A percentile compares a stretch with the other conserved stretches of the same genome.
Evolutionary conservation across 2,113 vertebrate genomes (phyloP).

Genomic region (Melanostigma gelatinosum): DNA sequence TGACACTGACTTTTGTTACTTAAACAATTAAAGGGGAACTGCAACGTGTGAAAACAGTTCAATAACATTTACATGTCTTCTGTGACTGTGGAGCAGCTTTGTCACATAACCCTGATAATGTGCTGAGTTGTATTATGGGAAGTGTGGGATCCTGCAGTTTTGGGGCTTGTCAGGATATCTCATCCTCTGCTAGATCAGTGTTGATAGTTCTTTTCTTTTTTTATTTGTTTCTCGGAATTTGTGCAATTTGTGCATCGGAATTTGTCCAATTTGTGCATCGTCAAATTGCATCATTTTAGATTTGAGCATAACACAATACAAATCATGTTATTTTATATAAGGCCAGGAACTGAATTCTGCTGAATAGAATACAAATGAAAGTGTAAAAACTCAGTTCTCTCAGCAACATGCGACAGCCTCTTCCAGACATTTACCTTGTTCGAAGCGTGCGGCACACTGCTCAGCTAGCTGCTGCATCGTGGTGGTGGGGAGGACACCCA

Average conservation of each 20-base stretch:
- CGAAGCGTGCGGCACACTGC: slow-evolving; percentile 92
- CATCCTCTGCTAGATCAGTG: neutral
- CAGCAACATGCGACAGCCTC: neutral
- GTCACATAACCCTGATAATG: neutral
- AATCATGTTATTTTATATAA: no score
- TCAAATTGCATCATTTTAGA: neutral
- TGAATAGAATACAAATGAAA: neutral
- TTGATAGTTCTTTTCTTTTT: neutral
- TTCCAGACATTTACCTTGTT: slow-evolving; percentile 66
- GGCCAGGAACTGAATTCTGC: neutral
- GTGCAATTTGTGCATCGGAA: neutral
- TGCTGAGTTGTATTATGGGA: neutral
- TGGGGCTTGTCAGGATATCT: neutral
- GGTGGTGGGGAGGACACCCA: slow-evolving; percentile 86
- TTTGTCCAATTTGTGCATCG: neutral
- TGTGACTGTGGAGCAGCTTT: neutral
- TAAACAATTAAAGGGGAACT: neutral
- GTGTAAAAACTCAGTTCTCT: neutral
- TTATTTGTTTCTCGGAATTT: neutral
- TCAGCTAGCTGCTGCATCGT: slow-evolving; percentile 83
- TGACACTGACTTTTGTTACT: neutral
- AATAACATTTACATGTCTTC: neutral
- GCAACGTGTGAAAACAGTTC: neutral
- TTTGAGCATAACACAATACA: neutral
- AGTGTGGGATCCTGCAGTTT: neutral